A percentile compares a stretch with the other conserved stretches of the same genome.
Evolutionary conservation across 2,113 vertebrate species (phyloP).

Genomic region (Malurus cyaneus): DNA sequence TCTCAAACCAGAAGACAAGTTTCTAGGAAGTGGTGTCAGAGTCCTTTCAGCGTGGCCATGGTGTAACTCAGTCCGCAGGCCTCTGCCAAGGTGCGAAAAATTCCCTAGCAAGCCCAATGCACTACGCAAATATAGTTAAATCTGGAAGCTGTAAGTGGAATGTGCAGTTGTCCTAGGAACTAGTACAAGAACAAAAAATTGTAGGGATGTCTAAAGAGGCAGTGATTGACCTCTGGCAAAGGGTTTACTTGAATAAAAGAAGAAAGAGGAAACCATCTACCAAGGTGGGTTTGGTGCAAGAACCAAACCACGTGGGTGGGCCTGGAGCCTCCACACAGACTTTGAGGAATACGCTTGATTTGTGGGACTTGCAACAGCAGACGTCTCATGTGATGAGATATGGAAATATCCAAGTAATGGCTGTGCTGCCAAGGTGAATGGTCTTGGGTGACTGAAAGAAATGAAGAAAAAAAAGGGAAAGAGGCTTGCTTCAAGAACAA

Average conservation of each 20-base stretch:
- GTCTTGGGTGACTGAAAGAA: neutral
- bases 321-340: neutral
- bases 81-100: neutral
- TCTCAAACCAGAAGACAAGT: neutral
- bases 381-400: neutral
- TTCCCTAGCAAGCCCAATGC: neutral
- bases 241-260: neutral
- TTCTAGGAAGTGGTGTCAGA: neutral
- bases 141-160: neutral
- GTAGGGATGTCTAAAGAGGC: neutral
- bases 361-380: neutral
- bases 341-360: neutral
- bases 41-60: neutral
- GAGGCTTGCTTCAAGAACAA: neutral
- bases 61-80: neutral
- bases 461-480: neutral
- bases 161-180: neutral
- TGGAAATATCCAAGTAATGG: neutral
- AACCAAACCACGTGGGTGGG: neutral
- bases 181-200: neutral
- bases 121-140: neutral
- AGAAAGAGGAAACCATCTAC: neutral
- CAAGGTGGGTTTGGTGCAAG: neutral
- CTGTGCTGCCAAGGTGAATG: neutral
- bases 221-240: neutral